These are phyloP conservation scores for Cryptus viduatorius DNA, from an alignment of 2,888 invertebrate genomes.

Conservation along the genomic window DNA sequence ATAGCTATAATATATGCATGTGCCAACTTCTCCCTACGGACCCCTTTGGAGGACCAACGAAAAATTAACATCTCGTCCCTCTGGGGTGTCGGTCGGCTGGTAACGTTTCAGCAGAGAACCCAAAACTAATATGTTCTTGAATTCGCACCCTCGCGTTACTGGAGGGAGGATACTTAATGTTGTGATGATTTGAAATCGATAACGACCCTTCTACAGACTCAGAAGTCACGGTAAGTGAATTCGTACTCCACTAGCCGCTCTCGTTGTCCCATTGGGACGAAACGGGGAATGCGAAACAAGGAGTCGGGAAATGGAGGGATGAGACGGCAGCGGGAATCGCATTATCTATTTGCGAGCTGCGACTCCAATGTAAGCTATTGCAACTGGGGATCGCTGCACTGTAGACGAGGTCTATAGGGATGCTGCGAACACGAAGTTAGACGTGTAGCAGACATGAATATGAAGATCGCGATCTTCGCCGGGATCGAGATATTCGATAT, in stretches of 20 bases:
- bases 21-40: constrained; percentile 48
- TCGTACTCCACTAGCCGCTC: constrained; percentile 32
- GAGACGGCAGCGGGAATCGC: constrained; percentile 43
- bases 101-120: constrained; percentile 38
- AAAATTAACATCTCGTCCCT: constrained; percentile 74
- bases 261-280: constrained; percentile 64
- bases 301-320: not conserved
- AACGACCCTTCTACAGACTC: constrained; percentile 72
- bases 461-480: not conserved
- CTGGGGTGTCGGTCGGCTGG: constrained; percentile 49
- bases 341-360: constrained; percentile 45
- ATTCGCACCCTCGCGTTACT: constrained; percentile 31
- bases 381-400: not conserved
- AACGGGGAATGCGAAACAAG: constrained; percentile 51
- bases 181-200: constrained; percentile 80
- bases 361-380: not conserved
- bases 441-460: not conserved
- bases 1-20: constrained; percentile 39
- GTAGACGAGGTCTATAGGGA: not conserved
- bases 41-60: constrained; percentile 56
- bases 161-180: constrained; percentile 71
- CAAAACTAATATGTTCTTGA: constrained; percentile 41
- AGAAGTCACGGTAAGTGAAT: constrained; percentile 75
- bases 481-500: too few relatives aligned
- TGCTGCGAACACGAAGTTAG: not conserved